These are phyloP conservation scores for Caenorhabditis imperialis DNA, from an alignment of 2,888 invertebrate species.

Conservation along the genomic window DNA sequence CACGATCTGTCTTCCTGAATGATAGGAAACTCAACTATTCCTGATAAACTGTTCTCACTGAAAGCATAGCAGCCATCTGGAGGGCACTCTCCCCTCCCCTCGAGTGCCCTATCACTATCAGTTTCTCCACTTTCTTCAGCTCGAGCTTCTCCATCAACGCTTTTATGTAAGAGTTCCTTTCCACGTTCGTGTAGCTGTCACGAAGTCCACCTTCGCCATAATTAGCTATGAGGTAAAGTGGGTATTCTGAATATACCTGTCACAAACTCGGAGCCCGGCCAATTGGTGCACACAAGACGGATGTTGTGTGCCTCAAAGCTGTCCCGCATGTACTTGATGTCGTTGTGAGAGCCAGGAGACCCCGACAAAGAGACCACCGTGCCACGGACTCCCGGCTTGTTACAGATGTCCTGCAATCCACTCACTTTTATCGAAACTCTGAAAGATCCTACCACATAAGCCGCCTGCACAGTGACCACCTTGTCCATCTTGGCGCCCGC, in stretches of 20 bases:
- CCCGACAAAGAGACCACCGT: slow-evolving; percentile 62
- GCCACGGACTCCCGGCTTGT: slow-evolving; percentile 17
- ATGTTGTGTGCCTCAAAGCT: slow-evolving; percentile 26
- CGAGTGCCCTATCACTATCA: slow-evolving; percentile 49
- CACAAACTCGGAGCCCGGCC: slow-evolving; percentile 38
- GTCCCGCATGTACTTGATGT: slow-evolving; percentile 60
- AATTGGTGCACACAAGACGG: slow-evolving; percentile 32
- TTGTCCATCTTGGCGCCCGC: slow-evolving; percentile 18
- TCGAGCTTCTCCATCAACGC: slow-evolving; percentile 47
- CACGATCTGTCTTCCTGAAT: slow-evolving; percentile 36
- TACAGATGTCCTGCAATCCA: slow-evolving; percentile 12
- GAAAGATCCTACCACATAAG: slow-evolving; percentile 38
- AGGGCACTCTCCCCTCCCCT: slow-evolving; percentile 53
- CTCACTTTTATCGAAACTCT: too few species aligned
- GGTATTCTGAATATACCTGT: slow-evolving; percentile 8
- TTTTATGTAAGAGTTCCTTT: slow-evolving; percentile 42
- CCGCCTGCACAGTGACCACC: slow-evolving; percentile 18
- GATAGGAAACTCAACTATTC: too few species aligned
- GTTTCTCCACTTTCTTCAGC: slow-evolving; percentile 31
- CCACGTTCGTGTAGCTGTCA: slow-evolving; percentile 37
- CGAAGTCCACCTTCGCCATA: slow-evolving; percentile 8
- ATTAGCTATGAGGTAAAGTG: too few species aligned
- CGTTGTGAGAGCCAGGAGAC: slow-evolving; percentile 65
- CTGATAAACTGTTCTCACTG: too few species aligned
- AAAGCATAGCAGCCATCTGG: slow-evolving; percentile 33